Evolutionary conservation across 1,140 invertebrate species (phyloP).

Genomic region (Octopus sinensis): DNA sequence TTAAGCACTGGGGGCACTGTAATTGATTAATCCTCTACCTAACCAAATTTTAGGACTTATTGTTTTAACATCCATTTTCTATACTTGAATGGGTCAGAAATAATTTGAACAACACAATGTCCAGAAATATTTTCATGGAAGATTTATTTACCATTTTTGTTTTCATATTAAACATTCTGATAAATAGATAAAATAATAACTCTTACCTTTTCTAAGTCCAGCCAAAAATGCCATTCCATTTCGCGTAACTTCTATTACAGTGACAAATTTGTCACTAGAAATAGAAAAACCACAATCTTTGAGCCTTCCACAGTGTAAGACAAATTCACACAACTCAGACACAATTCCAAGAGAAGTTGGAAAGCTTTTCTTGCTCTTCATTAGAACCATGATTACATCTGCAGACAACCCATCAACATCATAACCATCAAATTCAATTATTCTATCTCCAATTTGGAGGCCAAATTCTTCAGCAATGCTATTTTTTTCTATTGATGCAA

Average conservation of each 20-base stretch:
- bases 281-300: constrained; percentile 47
- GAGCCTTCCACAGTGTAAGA: constrained; percentile 29
- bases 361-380: constrained; percentile 32
- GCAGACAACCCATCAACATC: constrained; percentile 51
- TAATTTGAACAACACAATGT: no score
- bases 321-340: constrained; percentile 43
- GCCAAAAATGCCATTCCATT: constrained; percentile 42
- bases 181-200: neutral
- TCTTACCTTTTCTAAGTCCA: constrained; percentile 48
- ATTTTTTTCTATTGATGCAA: constrained; percentile 48
- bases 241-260: constrained; percentile 43
- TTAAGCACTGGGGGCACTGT: no score
- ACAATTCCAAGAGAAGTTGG: constrained; percentile 51
- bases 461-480: constrained; percentile 49
- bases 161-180: constrained; percentile 9
- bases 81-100: no score
- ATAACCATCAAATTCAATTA: constrained; percentile 51
- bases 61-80: no score
- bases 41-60: no score
- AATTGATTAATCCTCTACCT: no score
- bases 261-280: constrained; percentile 38
- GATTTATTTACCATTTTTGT: neutral
- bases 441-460: constrained; percentile 52
- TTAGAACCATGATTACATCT: constrained; percentile 44
- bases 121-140: no score